Percentiles rank a stretch among this genome's conserved stretches.
These are phyloP conservation scores for Meriones unguiculatus DNA, from an alignment of 2,113 vertebrate genomes.

Conservation along the genomic window DNA sequence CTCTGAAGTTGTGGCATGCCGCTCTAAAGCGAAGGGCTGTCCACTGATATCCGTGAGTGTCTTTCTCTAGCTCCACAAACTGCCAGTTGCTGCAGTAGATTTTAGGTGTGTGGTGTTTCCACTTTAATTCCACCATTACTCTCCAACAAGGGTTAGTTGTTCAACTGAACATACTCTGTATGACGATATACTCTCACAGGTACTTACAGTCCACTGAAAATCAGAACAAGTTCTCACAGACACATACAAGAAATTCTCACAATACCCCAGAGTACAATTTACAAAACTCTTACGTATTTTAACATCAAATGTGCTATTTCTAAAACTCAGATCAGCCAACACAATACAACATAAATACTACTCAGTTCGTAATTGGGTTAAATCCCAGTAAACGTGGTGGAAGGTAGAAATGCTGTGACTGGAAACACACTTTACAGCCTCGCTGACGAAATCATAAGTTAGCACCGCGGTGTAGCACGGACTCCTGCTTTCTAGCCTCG, in stretches of 20 bases:
- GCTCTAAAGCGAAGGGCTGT: constrained; percentile 57
- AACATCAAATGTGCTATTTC: constrained; percentile 25
- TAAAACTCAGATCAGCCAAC: neutral
- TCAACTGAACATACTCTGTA: constrained; percentile 57
- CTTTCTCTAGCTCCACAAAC: constrained; percentile 73
- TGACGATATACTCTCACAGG: constrained; percentile 41
- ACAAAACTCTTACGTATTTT: constrained; percentile 54
- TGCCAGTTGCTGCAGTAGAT: constrained; percentile 65
- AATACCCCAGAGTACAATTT: constrained; percentile 11
- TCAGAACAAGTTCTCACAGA: constrained; percentile 50
- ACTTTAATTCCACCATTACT: constrained; percentile 69
- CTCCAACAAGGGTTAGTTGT: constrained; percentile 59
- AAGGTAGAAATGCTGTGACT: neutral
- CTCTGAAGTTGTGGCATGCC: constrained; percentile 63
- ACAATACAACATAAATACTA: neutral
- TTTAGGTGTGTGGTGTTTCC: constrained; percentile 61
- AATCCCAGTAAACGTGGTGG: neutral
- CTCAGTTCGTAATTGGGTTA: neutral
- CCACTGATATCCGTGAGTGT: constrained; percentile 65
- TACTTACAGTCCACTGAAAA: constrained; percentile 22
- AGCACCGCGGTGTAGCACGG: neutral
- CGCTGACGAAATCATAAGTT: neutral
- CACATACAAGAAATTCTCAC: constrained; percentile 25
- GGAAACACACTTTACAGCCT: neutral
- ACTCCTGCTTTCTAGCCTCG: neutral